Conservation (phyloP, 1,140 invertebrate genomes). For the Archivesica marissinica region DNA sequence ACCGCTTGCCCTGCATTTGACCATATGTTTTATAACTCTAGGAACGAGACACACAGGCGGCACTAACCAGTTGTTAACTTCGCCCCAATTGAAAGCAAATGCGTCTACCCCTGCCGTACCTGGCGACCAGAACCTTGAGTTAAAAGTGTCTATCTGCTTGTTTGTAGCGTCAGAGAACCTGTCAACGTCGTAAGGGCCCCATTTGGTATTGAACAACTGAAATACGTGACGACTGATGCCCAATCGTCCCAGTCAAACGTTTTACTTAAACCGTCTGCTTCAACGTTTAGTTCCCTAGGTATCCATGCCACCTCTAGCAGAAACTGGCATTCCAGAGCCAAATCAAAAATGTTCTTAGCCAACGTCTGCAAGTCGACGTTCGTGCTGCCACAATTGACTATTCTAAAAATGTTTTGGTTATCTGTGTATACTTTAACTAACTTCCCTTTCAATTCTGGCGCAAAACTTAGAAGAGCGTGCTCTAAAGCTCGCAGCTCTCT, state of each 20-base stretch:
- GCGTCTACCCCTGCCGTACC: slow-evolving; percentile 1
- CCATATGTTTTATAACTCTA: slow-evolving; percentile 32
- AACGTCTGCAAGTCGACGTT: background rate
- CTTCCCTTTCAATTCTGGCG: background rate
- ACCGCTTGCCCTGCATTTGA: background rate
- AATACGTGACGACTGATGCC: background rate
- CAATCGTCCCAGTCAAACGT: background rate
- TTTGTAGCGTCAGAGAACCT: slow-evolving; percentile 3
- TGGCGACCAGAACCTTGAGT: slow-evolving; percentile 26
- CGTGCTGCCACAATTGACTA: background rate
- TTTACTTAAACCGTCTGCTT: slow-evolving; percentile 33
- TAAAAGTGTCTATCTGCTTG: slow-evolving; percentile 4
- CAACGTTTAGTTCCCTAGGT: slow-evolving; percentile 6
- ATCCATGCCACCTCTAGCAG: slow-evolving; percentile 21
- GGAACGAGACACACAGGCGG: slow-evolving; percentile 15
- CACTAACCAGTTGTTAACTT: slow-evolving; percentile 44
- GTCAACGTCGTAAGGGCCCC: background rate
- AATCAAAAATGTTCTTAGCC: background rate
- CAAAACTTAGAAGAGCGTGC: background rate
- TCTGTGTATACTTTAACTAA: slow-evolving; percentile 3
- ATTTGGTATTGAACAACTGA: background rate
- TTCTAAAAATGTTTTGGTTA: slow-evolving; percentile 4
- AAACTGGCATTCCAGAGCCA: background rate
- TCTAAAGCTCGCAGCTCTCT: background rate
- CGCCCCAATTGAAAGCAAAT: background rate